Evolutionary conservation across 2,888 invertebrate genomes (phyloP).

Genomic region (Phyllotreta cruciferae): DNA sequence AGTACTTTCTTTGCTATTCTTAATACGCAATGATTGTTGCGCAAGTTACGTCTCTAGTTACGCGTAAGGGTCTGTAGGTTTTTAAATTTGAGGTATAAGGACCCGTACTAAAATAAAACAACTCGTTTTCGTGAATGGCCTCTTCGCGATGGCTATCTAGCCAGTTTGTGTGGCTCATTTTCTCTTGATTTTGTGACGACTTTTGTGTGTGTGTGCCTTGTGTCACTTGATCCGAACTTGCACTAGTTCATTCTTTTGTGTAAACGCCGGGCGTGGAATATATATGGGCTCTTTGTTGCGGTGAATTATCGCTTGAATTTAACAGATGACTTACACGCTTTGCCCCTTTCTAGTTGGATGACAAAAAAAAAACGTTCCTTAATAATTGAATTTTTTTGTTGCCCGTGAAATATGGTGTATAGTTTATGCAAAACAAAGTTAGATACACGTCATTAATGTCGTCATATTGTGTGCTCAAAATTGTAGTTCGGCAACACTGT

Average conservation of each 20-base stretch:
- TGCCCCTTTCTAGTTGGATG: slow-evolving; percentile 15
- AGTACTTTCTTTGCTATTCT: too few relatives aligned
- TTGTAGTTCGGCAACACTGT: too few relatives aligned
- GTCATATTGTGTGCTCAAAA: too few relatives aligned
- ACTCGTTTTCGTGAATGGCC: slow-evolving; percentile 36
- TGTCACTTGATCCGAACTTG: slow-evolving; percentile 30
- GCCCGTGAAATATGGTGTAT: too few relatives aligned
- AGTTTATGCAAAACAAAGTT: slow-evolving; percentile 27
- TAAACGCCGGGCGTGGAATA: slow-evolving; percentile 26
- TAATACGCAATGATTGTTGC: too few relatives aligned
- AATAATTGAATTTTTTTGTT: too few relatives aligned
- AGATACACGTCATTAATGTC: too few relatives aligned
- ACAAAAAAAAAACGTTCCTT: too few relatives aligned
- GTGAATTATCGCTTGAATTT: slow-evolving; percentile 22
- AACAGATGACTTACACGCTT: slow-evolving; percentile 26
- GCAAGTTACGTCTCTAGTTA: too few relatives aligned
- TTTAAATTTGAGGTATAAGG: not conserved
- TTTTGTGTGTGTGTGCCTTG: slow-evolving; percentile 24
- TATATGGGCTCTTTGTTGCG: slow-evolving; percentile 28
- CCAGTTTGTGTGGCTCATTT: slow-evolving; percentile 18
- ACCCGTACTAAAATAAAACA: slow-evolving; percentile 3
- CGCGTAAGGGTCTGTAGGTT: too few relatives aligned
- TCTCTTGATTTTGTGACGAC: slow-evolving; percentile 23
- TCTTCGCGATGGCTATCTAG: slow-evolving; percentile 15
- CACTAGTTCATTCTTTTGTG: slow-evolving; percentile 35